These are phyloP conservation scores for Beris morrisii DNA, from an alignment of 2,888 invertebrate genomes.

Conservation along the genomic window DNA sequence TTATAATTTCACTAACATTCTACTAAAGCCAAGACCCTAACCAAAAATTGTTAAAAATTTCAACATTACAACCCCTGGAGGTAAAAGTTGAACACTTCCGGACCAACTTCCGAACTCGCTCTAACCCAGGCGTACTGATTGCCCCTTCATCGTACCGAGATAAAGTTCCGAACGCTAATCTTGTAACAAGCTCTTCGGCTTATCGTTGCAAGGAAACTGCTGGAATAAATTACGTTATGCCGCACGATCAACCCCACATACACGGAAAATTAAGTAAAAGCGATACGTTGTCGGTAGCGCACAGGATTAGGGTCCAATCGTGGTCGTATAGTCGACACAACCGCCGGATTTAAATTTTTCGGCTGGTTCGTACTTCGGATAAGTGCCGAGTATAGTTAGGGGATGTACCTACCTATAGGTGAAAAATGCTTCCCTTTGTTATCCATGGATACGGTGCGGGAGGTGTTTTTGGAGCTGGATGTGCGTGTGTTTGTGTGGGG, in stretches of 20 bases:
- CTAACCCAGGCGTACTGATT: conserved; percentile 1
- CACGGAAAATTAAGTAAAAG: neutral
- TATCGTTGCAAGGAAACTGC: conserved; percentile 19
- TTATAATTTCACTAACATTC: too few species aligned
- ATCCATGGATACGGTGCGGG: too few species aligned
- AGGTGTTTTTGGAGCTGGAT: too few species aligned
- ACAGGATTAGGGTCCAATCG: conserved; percentile 1
- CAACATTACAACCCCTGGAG: too few species aligned
- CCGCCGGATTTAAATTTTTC: neutral
- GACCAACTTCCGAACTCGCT: neutral
- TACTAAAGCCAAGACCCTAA: too few species aligned
- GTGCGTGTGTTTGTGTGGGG: neutral
- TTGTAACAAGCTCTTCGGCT: conserved; percentile 26
- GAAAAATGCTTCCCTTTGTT: too few species aligned
- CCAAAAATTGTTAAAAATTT: too few species aligned
- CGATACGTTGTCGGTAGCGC: neutral
- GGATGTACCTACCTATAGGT: too few species aligned
- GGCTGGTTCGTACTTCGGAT: too few species aligned
- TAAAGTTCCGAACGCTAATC: conserved; percentile 25
- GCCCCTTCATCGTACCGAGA: conserved; percentile 14
- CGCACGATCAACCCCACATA: conserved; percentile 16
- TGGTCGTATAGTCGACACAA: neutral
- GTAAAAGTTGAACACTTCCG: too few species aligned
- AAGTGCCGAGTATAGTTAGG: too few species aligned
- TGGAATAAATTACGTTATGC: conserved; percentile 11